Conservation (phyloP, 2,113 vertebrate genomes). For the Bucco capensis region DNA sequence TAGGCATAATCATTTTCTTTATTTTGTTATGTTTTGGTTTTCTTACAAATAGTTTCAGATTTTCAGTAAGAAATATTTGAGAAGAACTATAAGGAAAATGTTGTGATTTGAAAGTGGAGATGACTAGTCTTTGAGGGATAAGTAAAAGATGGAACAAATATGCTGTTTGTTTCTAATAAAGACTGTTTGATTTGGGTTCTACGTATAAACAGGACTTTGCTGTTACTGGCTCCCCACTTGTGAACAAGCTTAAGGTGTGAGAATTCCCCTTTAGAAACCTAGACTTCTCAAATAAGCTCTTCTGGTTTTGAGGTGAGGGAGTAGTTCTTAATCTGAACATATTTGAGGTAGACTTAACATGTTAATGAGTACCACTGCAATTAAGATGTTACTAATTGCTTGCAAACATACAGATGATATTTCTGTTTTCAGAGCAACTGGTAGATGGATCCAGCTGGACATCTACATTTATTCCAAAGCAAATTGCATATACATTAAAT, state of each 20-base stretch:
- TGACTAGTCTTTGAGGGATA: background rate
- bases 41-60: background rate
- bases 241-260: background rate
- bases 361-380: background rate
- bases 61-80: background rate
- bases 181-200: background rate
- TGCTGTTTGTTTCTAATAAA: background rate
- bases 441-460: background rate
- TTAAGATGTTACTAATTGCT: background rate
- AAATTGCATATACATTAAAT: background rate
- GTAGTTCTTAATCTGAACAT: background rate
- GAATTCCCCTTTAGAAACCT: background rate
- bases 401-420: background rate
- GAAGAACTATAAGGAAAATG: background rate
- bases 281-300: background rate
- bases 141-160: background rate
- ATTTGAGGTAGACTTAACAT: background rate
- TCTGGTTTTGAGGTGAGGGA: background rate
- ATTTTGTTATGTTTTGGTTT: too few relatives aligned
- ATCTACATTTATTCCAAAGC: background rate
- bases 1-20: constrained; percentile 20
- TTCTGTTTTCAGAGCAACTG: background rate
- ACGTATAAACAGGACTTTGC: background rate
- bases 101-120: background rate
- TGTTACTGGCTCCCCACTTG: background rate